Base-by-base conservation (phyloP, 2,888 invertebrate species). In the Synergus itoensis region DNA sequence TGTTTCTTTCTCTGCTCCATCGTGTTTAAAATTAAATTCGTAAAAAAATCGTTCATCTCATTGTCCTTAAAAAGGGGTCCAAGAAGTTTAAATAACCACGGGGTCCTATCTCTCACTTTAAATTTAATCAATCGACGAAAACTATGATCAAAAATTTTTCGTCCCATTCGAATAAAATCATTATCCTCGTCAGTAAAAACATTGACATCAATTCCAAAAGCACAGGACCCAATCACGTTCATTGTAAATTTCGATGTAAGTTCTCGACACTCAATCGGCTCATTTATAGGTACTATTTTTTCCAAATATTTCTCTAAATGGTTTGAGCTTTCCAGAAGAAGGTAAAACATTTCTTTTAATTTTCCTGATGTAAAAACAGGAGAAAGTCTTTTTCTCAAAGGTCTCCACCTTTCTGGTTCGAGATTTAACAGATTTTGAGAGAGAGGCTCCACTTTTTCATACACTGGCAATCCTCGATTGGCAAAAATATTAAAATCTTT, bases 361-460 rank as follows among this genome's bases (percentile, higher is more conserved):
- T 93, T 94, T 4, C 93, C 93, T 0, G 93, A 92, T 1, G 93
- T 92, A 84, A 94, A 94, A 2, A 92, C 90, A 0, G 93, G 92
- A 0, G 93, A 92, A 14, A 94, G 84, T 78, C 92, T 92, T 1
- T 87, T 84, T 18, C 94, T 89, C 18, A 93, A 87, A 11, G 90
- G 89, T 67, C 91, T 91, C 94, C 94, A 94, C 79, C 91, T 90
- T 5, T 86, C 84, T 1, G 91, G 89, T 14, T 90, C 90, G 43
- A 93, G 83, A 60, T 86, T 89, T 67, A 93, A 88, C 16, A 93
- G 84, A 83, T 92, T 89, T 11, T 86, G 86, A 8, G 89, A 88
- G 43, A 93, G 82, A 0, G 92, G 92, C 28, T 92, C 92, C 12
- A 83, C 81, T 12, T 82, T 83, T 16, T 79, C 75, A 64, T 79